These are phyloP conservation scores for Equus quagga DNA, from an alignment of 2,113 vertebrate species.

Conservation along the genomic window DNA sequence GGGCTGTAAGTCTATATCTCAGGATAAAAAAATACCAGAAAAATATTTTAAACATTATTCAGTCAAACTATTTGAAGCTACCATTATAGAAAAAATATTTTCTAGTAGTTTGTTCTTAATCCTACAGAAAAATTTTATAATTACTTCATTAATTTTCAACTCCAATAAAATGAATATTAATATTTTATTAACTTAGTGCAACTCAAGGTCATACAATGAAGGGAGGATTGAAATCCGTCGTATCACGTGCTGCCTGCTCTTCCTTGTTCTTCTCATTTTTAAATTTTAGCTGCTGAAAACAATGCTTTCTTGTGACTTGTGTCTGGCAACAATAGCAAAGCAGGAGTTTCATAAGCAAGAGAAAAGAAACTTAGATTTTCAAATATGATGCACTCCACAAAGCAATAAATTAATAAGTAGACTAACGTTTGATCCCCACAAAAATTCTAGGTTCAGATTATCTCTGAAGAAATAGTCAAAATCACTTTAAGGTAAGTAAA, in stretches of 20 bases:
- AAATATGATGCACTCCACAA: background rate
- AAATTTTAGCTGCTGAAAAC: background rate
- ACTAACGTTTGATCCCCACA: background rate
- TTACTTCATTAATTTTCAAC: constrained; percentile 33
- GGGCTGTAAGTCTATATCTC: background rate
- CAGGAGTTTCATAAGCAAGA: background rate
- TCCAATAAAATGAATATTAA: background rate
- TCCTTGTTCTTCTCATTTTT: background rate
- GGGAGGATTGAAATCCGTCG: background rate
- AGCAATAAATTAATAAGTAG: background rate
- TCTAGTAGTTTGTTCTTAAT: background rate
- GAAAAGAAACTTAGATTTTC: constrained; percentile 19
- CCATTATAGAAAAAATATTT: background rate
- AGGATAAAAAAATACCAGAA: background rate
- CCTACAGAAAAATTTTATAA: background rate
- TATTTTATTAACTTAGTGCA: background rate
- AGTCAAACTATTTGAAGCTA: constrained; percentile 18
- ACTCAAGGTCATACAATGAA: background rate
- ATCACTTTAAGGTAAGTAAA: background rate
- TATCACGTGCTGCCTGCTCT: background rate
- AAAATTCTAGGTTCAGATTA: background rate
- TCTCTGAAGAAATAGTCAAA: constrained; percentile 33
- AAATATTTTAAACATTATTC: constrained; percentile 41
- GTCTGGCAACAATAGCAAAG: background rate
- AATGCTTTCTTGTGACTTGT: background rate